phyloP scores from a whole-genome alignment of 2,888 invertebrate species.

The Cerceris ruficornis region DNA sequence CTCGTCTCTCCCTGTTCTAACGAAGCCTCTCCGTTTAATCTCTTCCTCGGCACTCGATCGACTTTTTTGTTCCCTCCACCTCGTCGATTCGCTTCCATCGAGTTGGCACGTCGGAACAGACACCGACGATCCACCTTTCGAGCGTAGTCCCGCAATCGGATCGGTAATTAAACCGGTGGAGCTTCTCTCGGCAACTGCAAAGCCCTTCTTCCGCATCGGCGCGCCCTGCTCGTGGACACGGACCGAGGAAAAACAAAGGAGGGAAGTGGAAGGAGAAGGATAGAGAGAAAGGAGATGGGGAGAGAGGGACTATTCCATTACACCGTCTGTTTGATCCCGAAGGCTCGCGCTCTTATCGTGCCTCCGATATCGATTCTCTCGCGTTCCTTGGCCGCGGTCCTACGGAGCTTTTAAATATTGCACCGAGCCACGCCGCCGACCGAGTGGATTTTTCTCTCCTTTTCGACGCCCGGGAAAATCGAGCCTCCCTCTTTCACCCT shows the following conservation, averaged over 20 bases:
- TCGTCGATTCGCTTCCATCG: conserved; percentile 2
- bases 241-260: conserved; percentile 43
- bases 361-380: conserved; percentile 35
- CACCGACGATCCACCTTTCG: conserved; percentile 24
- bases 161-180: conserved; percentile 52
- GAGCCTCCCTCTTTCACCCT: too few species aligned
- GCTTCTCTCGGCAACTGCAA: conserved; percentile 34
- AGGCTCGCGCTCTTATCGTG: conserved; percentile 8
- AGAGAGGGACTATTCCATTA: conserved; percentile 45
- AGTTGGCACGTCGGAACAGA: conserved; percentile 40
- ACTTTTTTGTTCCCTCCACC: conserved; percentile 31
- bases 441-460: background rate
- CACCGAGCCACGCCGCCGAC: background rate
- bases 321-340: conserved; percentile 48
- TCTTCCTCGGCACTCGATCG: conserved; percentile 36
- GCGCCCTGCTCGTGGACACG: conserved; percentile 17
- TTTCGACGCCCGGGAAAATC: background rate
- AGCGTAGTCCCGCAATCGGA: conserved; percentile 48
- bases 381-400: conserved; percentile 16
- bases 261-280: conserved; percentile 2
- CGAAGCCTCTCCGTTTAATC: conserved; percentile 32
- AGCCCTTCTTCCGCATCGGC: conserved; percentile 45
- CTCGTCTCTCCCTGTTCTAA: conserved; percentile 2
- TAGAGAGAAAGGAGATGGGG: background rate
- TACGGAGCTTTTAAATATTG: background rate